Conservation (phyloP, 2,888 invertebrate species). For the Nemotelus pantherinus region DNA sequence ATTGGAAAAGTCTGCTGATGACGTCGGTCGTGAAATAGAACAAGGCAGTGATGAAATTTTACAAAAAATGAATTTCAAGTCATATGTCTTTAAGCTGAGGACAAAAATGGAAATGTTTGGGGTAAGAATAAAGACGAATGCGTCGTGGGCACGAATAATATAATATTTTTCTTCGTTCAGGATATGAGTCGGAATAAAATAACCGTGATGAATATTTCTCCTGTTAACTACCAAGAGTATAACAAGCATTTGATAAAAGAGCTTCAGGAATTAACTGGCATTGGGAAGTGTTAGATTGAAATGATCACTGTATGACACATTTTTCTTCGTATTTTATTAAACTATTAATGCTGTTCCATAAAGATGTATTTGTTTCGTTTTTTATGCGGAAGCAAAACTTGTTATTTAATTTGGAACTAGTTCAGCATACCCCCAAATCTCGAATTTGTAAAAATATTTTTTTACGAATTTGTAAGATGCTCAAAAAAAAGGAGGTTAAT, state of each 20-base stretch:
- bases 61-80: conserved; percentile 79
- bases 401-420: no score
- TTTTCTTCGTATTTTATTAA: no score
- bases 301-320: no score
- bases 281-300: conserved; percentile 59
- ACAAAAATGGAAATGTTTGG: conserved; percentile 92
- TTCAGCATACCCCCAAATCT: no score
- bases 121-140: conserved; percentile 68
- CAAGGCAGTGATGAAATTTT: conserved; percentile 75
- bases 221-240: conserved; percentile 81
- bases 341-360: no score
- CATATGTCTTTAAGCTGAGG: conserved; percentile 83
- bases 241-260: conserved; percentile 76
- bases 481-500: no score
- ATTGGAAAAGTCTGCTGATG: conserved; percentile 75
- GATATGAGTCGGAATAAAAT: conserved; percentile 74
- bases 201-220: conserved; percentile 74
- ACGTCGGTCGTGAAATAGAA: conserved; percentile 78
- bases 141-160: conserved; percentile 27
- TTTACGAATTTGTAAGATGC: no score
- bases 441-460: no score
- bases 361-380: no score
- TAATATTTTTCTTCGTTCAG: conserved; percentile 50
- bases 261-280: conserved; percentile 72
- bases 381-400: no score